phyloP scores from a whole-genome alignment of 2,113 vertebrate genomes.

The Phrynosoma blainvillii region DNA sequence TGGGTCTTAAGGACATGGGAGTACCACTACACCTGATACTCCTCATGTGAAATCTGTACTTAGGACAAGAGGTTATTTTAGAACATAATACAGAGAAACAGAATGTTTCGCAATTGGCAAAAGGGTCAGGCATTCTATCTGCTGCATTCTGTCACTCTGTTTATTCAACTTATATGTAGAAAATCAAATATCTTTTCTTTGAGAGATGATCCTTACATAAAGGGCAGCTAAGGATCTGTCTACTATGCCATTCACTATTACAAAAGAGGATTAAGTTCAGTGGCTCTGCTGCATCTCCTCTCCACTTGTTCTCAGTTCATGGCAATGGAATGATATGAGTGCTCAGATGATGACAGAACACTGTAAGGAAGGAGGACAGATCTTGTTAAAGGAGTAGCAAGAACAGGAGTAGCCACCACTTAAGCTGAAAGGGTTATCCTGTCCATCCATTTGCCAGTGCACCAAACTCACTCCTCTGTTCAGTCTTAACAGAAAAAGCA shows the following conservation, averaged over 20 bases:
- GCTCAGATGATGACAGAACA: background rate
- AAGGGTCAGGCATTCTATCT: too few relatives aligned
- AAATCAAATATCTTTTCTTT: background rate
- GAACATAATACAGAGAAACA: too few relatives aligned
- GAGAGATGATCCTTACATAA: background rate
- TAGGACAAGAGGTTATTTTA: too few relatives aligned
- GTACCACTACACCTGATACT: too few relatives aligned
- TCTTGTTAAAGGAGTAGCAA: background rate
- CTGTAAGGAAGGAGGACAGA: background rate
- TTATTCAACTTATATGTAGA: background rate
- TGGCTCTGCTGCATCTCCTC: background rate
- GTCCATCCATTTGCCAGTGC: too few relatives aligned
- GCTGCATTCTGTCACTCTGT: too few relatives aligned
- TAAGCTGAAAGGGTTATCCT: too few relatives aligned
- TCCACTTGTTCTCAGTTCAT: background rate
- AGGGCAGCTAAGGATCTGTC: background rate
- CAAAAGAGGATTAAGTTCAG: background rate
- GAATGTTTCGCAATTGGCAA: too few relatives aligned
- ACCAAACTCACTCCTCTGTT: too few relatives aligned
- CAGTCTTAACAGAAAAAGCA: too few relatives aligned
- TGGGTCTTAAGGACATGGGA: too few relatives aligned
- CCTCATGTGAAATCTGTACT: too few relatives aligned
- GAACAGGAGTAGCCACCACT: background rate
- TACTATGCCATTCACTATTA: background rate
- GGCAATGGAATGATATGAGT: background rate